Conservation (phyloP, 2,113 vertebrate genomes). For the Trichomycterus rosablanca region DNA sequence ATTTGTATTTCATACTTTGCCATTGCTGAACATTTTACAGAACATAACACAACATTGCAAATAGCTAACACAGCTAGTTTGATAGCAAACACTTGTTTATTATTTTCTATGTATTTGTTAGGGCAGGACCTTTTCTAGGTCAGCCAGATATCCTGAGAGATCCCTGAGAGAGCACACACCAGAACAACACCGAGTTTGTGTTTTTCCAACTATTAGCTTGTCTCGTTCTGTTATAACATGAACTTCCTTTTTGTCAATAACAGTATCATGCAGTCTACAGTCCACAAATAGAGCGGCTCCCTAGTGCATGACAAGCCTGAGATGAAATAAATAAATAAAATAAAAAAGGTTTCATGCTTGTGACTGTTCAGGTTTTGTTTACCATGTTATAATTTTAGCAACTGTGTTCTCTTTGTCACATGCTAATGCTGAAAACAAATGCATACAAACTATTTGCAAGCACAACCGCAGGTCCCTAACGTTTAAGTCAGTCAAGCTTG, state of each 20-base stretch:
- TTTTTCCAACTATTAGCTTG: constrained; percentile 21
- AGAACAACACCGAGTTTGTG: constrained; percentile 8
- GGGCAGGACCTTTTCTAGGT: neutral
- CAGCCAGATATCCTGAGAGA: neutral
- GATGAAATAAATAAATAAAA: too few species aligned
- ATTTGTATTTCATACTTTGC: too few species aligned
- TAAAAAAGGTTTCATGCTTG: constrained; percentile 5
- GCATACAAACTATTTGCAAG: constrained; percentile 26
- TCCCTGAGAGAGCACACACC: too few species aligned
- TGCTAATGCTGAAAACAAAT: constrained; percentile 33
- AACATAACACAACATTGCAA: too few species aligned
- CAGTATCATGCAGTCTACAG: constrained; percentile 16
- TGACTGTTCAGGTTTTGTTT: constrained; percentile 6
- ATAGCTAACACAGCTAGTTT: too few species aligned
- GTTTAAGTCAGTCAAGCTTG: constrained; percentile 14
- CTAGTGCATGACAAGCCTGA: constrained; percentile 20
- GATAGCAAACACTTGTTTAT: too few species aligned
- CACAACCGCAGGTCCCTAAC: neutral
- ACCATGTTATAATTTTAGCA: constrained; percentile 8
- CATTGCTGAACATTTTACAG: too few species aligned
- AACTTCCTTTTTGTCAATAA: too few species aligned
- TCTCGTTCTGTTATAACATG: too few species aligned
- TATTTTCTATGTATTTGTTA: too few species aligned
- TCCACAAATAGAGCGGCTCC: constrained; percentile 49
- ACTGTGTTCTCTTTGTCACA: constrained; percentile 6